phyloP scores from a whole-genome alignment of 2,113 vertebrate species.

The Ovibos moschatus region DNA sequence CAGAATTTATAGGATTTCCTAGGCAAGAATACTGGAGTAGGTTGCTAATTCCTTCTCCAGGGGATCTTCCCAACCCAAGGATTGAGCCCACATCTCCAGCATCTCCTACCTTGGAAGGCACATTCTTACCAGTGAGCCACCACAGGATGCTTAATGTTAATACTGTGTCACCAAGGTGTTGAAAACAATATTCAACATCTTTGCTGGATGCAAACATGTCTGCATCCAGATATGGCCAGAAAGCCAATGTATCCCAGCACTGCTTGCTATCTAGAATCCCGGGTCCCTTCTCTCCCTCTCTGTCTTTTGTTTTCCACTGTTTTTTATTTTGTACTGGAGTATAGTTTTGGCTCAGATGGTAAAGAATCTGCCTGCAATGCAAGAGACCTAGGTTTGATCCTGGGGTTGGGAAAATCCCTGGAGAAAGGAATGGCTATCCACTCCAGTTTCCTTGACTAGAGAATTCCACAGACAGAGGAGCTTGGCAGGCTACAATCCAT shows the following conservation, averaged over 20 bases:
- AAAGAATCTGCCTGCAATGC: neutral
- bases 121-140: neutral
- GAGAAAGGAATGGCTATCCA: neutral
- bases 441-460: neutral
- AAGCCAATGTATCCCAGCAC: neutral
- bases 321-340: neutral
- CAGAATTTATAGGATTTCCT: neutral
- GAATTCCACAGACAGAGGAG: neutral
- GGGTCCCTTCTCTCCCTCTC: neutral
- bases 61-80: neutral
- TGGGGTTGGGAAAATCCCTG: neutral
- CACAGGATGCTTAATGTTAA: neutral
- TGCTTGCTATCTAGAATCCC: neutral
- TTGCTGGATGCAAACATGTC: neutral
- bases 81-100: neutral
- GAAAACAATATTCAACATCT: neutral
- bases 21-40: neutral
- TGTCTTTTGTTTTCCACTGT: neutral
- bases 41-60: neutral
- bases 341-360: neutral
- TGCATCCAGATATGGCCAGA: neutral
- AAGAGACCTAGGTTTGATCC: neutral
- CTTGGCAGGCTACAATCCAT: neutral
- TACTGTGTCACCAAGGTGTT: neutral
- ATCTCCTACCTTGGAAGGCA: neutral